Percentiles rank a stretch among this genome's conserved stretches.
phyloP scores from a whole-genome alignment of 2,888 invertebrate species.

The Ganaspis brasiliensis region DNA sequence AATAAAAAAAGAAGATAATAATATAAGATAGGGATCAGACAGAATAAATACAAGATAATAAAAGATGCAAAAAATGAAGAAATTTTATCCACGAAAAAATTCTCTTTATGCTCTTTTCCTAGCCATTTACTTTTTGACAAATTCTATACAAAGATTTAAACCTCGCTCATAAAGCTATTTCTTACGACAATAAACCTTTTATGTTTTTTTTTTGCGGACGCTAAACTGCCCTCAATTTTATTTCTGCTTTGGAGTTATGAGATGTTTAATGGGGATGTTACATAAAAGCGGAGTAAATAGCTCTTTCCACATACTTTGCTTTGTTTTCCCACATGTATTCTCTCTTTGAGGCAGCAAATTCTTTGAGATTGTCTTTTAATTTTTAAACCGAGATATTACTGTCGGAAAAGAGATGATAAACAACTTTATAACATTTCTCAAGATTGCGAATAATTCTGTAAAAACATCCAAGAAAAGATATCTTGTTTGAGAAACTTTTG shows the following conservation, averaged over 20 bases:
- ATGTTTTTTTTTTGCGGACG: constrained; percentile 1
- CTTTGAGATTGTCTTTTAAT: background rate
- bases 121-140: constrained; percentile 3
- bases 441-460: no score
- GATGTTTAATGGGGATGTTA: constrained; percentile 21
- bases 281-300: constrained; percentile 8
- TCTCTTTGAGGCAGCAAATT: background rate
- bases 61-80: no score
- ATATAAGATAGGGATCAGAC: no score
- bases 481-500: no score
- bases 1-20: no score
- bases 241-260: constrained; percentile 21
- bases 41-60: no score
- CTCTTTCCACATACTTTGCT: background rate
- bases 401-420: no score
- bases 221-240: constrained; percentile 19
- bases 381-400: no score
- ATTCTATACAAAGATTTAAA: background rate
- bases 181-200: constrained; percentile 10
- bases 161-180: background rate
- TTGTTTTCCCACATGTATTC: background rate
- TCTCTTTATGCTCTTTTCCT: no score
- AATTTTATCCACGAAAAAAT: no score
- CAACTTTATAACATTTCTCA: no score
- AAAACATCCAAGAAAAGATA: no score